Conservation (phyloP, 2,797 vertebrate species). For the Amblyraja radiata region DNA sequence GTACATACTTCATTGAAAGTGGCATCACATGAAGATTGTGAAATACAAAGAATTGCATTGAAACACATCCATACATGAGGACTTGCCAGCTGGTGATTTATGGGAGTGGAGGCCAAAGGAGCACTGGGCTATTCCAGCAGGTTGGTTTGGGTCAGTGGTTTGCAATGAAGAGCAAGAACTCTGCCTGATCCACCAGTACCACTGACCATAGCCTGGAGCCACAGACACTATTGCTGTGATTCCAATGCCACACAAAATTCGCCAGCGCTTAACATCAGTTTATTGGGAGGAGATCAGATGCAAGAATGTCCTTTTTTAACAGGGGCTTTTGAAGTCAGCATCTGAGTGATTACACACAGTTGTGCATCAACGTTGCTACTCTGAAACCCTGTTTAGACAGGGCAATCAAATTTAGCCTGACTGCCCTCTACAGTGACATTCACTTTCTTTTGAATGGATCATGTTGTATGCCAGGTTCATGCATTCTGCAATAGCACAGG, state of each 20-base stretch:
- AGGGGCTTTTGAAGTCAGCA: not conserved
- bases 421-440: not conserved
- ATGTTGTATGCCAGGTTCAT: not conserved
- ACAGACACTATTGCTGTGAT: not conserved
- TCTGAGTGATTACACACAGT: not conserved
- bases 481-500: not conserved
- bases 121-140: too few species aligned
- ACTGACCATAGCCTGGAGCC: not conserved
- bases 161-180: not conserved
- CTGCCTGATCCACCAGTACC: not conserved
- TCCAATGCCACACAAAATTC: slow-evolving; percentile 19
- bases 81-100: not conserved
- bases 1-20: too few species aligned
- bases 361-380: not conserved
- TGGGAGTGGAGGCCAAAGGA: not conserved
- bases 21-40: not conserved
- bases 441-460: not conserved
- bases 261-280: slow-evolving; percentile 16
- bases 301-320: not conserved
- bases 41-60: not conserved
- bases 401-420: not conserved
- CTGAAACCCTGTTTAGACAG: not conserved
- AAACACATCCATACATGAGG: not conserved
- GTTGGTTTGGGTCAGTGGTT: not conserved
- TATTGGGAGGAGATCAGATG: not conserved